Evolutionary conservation across 2,113 vertebrate species (phyloP).

Genomic region (Oreochromis tanganicae): DNA sequence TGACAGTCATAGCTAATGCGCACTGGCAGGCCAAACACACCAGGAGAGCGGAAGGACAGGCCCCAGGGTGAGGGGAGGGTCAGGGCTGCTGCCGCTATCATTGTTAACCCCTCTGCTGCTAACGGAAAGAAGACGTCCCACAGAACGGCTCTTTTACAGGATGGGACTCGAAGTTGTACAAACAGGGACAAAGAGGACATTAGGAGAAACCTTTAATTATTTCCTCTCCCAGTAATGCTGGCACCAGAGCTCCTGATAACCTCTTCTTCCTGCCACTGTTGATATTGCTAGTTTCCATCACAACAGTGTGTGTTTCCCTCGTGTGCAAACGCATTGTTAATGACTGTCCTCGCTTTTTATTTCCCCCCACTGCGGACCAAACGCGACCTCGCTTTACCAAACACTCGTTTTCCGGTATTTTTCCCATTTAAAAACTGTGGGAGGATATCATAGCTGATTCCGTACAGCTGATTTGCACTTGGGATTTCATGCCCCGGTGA

Average conservation of each 20-base stretch:
- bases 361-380: not conserved
- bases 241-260: not conserved
- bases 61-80: constrained; percentile 34
- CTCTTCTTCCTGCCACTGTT: constrained; percentile 34
- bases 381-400: not conserved
- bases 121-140: not conserved
- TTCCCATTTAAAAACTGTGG: not conserved
- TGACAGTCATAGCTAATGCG: constrained; percentile 51
- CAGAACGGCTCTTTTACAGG: not conserved
- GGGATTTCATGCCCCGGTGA: constrained; percentile 2
- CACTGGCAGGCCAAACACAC: constrained; percentile 43
- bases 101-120: constrained; percentile 45
- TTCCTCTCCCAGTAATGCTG: constrained; percentile 3
- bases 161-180: not conserved
- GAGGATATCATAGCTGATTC: constrained; percentile 24
- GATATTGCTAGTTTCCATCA: not conserved
- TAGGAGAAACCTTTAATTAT: not conserved
- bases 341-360: not conserved
- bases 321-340: not conserved
- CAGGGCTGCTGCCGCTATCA: constrained; percentile 1
- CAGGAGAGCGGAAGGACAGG: constrained; percentile 48
- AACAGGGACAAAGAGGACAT: not conserved
- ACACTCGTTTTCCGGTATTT: not conserved
- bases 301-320: not conserved
- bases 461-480: constrained; percentile 14